phyloP scores from a whole-genome alignment of 2,113 vertebrate species.

The Tetrao urogallus region DNA sequence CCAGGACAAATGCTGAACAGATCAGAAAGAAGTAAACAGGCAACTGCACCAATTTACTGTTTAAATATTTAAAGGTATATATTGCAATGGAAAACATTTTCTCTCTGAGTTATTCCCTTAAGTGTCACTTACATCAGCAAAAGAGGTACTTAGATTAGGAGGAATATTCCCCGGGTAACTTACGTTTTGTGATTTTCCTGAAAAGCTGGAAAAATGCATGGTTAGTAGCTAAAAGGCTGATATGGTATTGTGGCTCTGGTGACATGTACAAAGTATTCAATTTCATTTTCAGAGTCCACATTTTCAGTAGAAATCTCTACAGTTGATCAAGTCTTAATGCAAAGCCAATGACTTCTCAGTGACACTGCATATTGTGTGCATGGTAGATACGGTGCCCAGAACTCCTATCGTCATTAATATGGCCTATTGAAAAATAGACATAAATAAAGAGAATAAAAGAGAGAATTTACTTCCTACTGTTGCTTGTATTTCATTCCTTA shows the following conservation, averaged over 20 bases:
- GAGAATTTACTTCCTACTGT: not conserved
- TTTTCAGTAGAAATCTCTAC: not conserved
- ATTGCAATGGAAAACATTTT: not conserved
- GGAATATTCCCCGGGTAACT: not conserved
- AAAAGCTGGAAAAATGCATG: not conserved
- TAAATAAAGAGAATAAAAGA: not conserved
- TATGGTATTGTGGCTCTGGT: not conserved
- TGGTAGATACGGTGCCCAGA: not conserved
- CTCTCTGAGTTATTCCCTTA: not conserved
- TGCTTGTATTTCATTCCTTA: not conserved
- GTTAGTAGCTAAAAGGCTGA: not conserved
- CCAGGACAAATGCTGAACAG: not conserved
- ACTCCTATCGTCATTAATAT: not conserved
- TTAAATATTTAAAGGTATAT: not conserved
- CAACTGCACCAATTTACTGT: not conserved
- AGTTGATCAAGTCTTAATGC: not conserved
- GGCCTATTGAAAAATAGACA: fast-evolving
- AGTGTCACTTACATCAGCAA: not conserved
- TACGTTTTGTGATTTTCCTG: not conserved
- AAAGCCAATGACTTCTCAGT: not conserved
- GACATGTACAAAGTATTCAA: not conserved
- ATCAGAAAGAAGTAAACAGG: not conserved
- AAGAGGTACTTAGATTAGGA: not conserved
- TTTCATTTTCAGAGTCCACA: not conserved
- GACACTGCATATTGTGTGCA: not conserved